Conservation (phyloP, 2,888 invertebrate genomes). For the Criorhina ranunculi region DNA sequence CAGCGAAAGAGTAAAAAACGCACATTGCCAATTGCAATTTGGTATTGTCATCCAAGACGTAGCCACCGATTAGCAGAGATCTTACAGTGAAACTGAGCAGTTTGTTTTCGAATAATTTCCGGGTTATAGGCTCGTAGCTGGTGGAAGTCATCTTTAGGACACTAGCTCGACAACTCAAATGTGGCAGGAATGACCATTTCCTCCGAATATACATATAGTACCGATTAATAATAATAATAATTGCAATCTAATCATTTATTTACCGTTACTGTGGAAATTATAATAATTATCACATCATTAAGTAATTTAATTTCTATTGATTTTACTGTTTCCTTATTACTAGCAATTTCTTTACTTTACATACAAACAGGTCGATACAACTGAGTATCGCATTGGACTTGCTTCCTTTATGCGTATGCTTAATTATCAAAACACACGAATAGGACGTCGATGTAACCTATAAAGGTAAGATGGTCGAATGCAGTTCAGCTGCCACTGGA, state of each 20-base stretch:
- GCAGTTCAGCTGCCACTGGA: no score
- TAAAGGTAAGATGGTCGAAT: no score
- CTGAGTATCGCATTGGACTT: no score
- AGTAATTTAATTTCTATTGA: no score
- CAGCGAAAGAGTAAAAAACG: conserved; percentile 79
- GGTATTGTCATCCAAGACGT: conserved; percentile 78
- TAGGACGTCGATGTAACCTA: no score
- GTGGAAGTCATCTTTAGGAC: conserved; percentile 1
- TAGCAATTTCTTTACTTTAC: no score
- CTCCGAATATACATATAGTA: not conserved
- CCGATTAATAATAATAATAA: no score
- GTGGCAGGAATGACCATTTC: no score
- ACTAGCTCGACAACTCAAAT: not conserved
- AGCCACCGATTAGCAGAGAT: conserved; percentile 78
- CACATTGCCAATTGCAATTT: conserved; percentile 67
- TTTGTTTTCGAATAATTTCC: conserved; percentile 78
- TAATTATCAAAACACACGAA: no score
- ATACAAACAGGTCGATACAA: no score
- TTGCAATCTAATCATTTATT: not conserved
- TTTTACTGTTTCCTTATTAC: no score
- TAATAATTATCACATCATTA: not conserved
- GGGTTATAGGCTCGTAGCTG: conserved; percentile 15
- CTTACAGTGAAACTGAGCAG: conserved; percentile 78
- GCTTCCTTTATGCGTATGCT: no score
- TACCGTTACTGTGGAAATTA: conserved; percentile 3